These are phyloP conservation scores for Phocoena phocoena DNA, from an alignment of 2,113 vertebrate genomes.

Conservation along the genomic window DNA sequence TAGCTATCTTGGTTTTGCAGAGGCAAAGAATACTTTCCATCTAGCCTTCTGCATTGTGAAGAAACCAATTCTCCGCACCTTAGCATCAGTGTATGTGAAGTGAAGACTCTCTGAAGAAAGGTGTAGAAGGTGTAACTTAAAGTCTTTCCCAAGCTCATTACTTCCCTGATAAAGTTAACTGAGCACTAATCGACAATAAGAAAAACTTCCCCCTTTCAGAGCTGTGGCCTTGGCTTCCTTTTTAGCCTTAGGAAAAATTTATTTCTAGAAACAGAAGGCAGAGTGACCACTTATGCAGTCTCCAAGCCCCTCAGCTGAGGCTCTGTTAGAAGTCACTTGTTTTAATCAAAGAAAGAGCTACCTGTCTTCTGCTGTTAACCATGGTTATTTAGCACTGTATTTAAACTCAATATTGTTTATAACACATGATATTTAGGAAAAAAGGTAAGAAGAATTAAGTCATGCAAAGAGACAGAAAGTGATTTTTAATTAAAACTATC, in stretches of 20 bases:
- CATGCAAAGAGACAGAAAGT: neutral
- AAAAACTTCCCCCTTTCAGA: neutral
- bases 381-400: neutral
- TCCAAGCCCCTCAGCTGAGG: neutral
- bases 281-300: neutral
- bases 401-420: conserved; percentile 1
- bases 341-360: neutral
- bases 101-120: neutral
- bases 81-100: neutral
- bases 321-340: neutral
- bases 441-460: neutral
- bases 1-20: neutral
- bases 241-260: neutral
- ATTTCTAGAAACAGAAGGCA: neutral
- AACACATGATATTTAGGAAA: neutral
- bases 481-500: conserved; percentile 9
- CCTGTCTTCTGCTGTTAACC: neutral
- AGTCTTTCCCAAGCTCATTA: neutral
- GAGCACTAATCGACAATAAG: neutral
- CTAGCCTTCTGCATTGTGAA: neutral
- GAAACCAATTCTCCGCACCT: neutral
- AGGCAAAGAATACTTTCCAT: neutral
- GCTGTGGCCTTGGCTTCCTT: neutral
- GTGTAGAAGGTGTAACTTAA: neutral
- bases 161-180: neutral